Conservation (phyloP, 2,888 invertebrate genomes). For the Ormyrus nitidulus region DNA sequence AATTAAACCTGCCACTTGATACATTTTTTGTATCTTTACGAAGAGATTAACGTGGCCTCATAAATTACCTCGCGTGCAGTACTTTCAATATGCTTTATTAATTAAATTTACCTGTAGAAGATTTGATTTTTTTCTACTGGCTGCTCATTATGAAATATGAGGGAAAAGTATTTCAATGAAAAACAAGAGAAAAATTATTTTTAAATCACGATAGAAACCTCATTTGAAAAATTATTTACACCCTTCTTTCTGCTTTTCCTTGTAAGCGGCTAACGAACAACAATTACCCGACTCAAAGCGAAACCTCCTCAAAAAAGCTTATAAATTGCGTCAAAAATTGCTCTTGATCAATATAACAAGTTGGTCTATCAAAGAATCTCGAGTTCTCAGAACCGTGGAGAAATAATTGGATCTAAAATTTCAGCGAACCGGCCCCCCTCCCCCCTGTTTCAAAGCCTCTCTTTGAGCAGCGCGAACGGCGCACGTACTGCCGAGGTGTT, state of each 20-base stretch:
- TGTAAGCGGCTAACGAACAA: too few species aligned
- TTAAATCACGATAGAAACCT: too few species aligned
- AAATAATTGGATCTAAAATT: conserved; percentile 15
- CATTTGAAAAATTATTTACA: too few species aligned
- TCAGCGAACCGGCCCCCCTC: neutral
- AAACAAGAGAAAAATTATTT: neutral
- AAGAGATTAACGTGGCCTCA: neutral
- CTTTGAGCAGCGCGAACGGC: neutral
- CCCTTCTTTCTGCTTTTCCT: too few species aligned
- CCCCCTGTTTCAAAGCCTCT: neutral
- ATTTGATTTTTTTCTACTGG: too few species aligned
- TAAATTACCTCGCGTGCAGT: neutral
- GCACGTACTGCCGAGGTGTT: neutral
- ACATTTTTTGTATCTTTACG: neutral
- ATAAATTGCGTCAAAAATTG: neutral
- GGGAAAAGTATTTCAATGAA: too few species aligned
- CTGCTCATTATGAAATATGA: too few species aligned
- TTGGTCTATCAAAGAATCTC: neutral
- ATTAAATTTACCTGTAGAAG: neutral
- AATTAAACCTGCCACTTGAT: conserved; percentile 8
- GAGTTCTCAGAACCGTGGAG: neutral
- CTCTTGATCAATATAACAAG: neutral
- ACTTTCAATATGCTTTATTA: conserved; percentile 7
- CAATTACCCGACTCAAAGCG: too few species aligned
- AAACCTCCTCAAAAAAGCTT: too few species aligned